Base-by-base conservation (phyloP, 1,140 invertebrate species). In the Wasmannia auropunctata region DNA sequence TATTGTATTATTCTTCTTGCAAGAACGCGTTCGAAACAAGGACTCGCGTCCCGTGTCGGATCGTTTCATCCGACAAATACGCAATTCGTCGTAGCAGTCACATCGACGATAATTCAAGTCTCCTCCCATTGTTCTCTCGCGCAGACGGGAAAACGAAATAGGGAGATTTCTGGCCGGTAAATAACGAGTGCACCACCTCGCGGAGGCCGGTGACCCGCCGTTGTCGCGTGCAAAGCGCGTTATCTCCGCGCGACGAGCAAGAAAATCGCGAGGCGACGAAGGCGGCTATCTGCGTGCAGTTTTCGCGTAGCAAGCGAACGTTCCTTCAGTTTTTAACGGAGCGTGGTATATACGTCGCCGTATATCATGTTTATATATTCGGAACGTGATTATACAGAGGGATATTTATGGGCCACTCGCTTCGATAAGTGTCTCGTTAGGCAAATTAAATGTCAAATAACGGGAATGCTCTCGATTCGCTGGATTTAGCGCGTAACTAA, bases 161-260 rank as follows among this genome's bases (percentile, higher is more conserved):
- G 54, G 43, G 62, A 60, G 87, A 81, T 87, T 77, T 87, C 79
- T 85, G 83, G 46, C 70, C 67, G 87, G 69, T 70, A 86, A 89
- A 86, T 88, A 89, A 88, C 76, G 87, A 76, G 84, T 69, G 85
- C 70, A 70, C 84, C 87, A 69, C 74, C 72, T 74, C 76, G 28
- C 37, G 84, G 37, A 86, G 87, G 88, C 84, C 88, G 87, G 31
- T 84, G 88, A 89, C 87, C 87, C 87, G 76, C n/a, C 10, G 75
- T 65, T 80, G 87, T 88, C 88, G 80, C 87, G 87, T 85, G 87
- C 65, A 46, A 65, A 70, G 51, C 70, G 87, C 72, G 85, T 83
- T 89, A 89, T 88, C 87, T 79, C 7, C 62, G 65, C 16, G 22
- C 43, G 62, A 54, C 56, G 69, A 62, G 79, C 62, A 87, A 85